Conservation (phyloP, 2,797 vertebrate genomes). For the Euthynnus affinis region DNA sequence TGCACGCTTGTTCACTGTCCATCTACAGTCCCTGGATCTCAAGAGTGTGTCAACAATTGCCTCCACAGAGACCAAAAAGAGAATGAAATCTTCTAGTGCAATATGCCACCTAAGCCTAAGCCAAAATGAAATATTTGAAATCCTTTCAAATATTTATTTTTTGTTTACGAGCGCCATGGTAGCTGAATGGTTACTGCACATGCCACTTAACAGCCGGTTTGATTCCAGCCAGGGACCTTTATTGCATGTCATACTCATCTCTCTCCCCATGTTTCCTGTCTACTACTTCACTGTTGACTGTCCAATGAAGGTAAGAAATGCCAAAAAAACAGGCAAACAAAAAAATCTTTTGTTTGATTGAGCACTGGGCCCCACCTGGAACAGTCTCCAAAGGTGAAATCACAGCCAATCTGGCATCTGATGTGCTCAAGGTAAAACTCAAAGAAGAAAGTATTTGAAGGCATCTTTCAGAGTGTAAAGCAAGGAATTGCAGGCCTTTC, state of each 20-base stretch:
- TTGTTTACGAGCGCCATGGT: conserved; percentile 21
- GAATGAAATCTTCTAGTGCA: conserved; percentile 62
- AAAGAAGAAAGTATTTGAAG: conserved; percentile 34
- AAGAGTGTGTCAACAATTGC: conserved; percentile 63
- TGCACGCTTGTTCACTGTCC: conserved; percentile 59
- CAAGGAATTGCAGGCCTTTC: conserved; percentile 23
- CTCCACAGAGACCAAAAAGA: conserved; percentile 50
- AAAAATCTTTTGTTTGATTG: conserved; percentile 47
- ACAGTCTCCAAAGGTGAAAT: conserved; percentile 59
- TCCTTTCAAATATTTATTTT: conserved; percentile 69
- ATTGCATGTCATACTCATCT: too few relatives aligned
- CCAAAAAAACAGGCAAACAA: too few relatives aligned
- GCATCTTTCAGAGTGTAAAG: conserved; percentile 27
- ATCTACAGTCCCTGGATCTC: conserved; percentile 60
- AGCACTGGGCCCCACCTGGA: conserved; percentile 67
- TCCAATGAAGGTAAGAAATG: too few relatives aligned
- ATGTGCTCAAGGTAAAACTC: conserved; percentile 39
- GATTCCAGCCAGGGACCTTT: too few relatives aligned
- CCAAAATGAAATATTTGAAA: conserved; percentile 75
- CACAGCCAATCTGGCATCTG: conserved; percentile 56
- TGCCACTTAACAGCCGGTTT: too few relatives aligned
- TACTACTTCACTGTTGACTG: too few relatives aligned
- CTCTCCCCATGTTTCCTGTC: too few relatives aligned
- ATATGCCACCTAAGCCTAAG: conserved; percentile 63
- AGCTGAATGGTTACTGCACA: too few relatives aligned